Evolutionary conservation across 1,140 invertebrate species (phyloP), one percentile per base, ranked within the genome.

Genomic region (Calliopsis andreniformis): DNA sequence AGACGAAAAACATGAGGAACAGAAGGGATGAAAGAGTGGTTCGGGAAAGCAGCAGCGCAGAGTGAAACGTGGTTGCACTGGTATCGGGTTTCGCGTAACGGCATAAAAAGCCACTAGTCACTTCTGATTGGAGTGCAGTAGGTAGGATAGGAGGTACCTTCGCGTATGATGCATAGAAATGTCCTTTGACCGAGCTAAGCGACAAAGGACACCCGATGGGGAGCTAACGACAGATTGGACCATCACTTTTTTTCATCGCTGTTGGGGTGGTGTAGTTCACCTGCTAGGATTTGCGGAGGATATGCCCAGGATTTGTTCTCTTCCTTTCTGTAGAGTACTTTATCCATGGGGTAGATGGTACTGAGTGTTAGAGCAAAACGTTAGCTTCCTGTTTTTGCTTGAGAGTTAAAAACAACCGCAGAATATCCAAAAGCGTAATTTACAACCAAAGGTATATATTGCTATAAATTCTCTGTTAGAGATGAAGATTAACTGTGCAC

Each of bases 31-130:
- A 25, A 49, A 39, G 35, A 16, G 30, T 39, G 45, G 56, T 39
- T 47, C 20, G 20, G 59, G 47, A 61, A 67, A 73, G 47, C 45
- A 55, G 58, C 12, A 14, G 2, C 45, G 25, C 12, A 16, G 49
- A 47, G 28, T 10, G 68, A 73, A 83, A 79, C 73, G 79, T 80
- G 84, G 72, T 84, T 78, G 72, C 75, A 77, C 78, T 72, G 80
- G 70, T 79, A 75, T 81, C 78, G 76, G 35, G 71, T 87, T 88
- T 87, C 81, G 87, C 86, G 87, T 83, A 84, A 87, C 86, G 81
- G 78, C 82, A 87, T 88, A 88, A 88, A 87, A 87, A 78, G 71
- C 82, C 82, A 86, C 87, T 88, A 88, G 82, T 83, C 78, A 80
- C 59, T 73, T 76, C 66, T 70, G 78, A 88, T 87, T 87, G 77